These are phyloP conservation scores for Petrolisthes manimaculis DNA, from an alignment of 2,888 invertebrate species.

Conservation along the genomic window DNA sequence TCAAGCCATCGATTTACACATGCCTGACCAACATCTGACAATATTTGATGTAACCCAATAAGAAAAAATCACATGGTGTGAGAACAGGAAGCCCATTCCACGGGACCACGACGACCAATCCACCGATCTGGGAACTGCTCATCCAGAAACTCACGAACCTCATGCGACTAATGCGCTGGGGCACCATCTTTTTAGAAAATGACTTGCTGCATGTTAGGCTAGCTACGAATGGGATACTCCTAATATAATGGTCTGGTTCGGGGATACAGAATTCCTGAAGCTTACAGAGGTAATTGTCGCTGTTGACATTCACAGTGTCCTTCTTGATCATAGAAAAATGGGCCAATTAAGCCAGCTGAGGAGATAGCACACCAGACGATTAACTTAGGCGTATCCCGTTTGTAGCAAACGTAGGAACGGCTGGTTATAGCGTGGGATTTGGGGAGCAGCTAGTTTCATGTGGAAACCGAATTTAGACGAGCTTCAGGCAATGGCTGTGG, in stretches of 20 bases:
- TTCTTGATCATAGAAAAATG: not conserved
- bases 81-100: not conserved
- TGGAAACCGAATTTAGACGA: too few species aligned
- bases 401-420: not conserved
- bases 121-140: slow-evolving; percentile 15
- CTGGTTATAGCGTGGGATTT: too few species aligned
- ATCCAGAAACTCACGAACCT: slow-evolving; percentile 13
- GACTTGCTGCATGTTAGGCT: too few species aligned
- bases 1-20: not conserved
- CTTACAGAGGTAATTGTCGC: slow-evolving; percentile 17
- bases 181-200: not conserved
- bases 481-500: too few species aligned
- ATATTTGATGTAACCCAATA: not conserved
- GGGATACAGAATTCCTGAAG: not conserved
- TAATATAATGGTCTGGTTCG: too few species aligned
- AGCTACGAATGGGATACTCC: too few species aligned
- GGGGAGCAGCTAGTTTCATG: too few species aligned
- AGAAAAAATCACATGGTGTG: slow-evolving; percentile 2
- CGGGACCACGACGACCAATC: slow-evolving; percentile 5
- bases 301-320: slow-evolving; percentile 16
- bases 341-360: slow-evolving; percentile 9
- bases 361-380: slow-evolving; percentile 11
- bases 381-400: not conserved
- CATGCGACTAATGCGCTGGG: slow-evolving; percentile 1
- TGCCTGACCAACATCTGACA: not conserved